phyloP scores from a whole-genome alignment of 2,888 invertebrate genomes.

The Cancer borealis region DNA sequence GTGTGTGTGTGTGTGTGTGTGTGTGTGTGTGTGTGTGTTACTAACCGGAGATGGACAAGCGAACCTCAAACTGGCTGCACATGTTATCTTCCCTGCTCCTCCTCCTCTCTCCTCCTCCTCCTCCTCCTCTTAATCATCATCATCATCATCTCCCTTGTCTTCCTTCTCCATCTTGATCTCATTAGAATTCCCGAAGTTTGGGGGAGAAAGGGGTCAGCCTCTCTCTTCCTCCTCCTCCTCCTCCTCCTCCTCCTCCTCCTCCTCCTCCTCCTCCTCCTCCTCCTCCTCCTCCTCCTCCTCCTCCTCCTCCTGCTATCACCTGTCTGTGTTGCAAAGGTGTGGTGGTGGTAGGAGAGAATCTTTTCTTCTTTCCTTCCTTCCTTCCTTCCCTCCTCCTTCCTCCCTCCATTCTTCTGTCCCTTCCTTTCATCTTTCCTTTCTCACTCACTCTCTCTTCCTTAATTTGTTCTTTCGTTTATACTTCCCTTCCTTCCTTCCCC shows the following conservation, averaged over 20 bases:
- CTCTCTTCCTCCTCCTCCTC: not conserved
- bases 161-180: no score
- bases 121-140: no score
- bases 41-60: not conserved
- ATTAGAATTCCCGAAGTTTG: no score
- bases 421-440: not conserved
- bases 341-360: not conserved
- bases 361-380: not conserved
- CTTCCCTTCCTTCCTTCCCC: not conserved
- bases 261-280: not conserved
- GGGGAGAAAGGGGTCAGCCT: not conserved
- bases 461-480: not conserved
- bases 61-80: not conserved
- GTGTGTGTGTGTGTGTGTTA: slow-evolving; percentile 28
- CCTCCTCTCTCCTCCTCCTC: no score
- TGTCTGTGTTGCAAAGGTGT: not conserved
- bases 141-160: no score
- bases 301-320: not conserved
- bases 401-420: not conserved
- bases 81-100: no score
- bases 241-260: not conserved
- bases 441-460: not conserved
- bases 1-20: slow-evolving; percentile 45
- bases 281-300: not conserved
- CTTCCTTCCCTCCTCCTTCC: not conserved